Base-by-base conservation (phyloP, 1,140 invertebrate genomes). In the Planococcus citri region DNA sequence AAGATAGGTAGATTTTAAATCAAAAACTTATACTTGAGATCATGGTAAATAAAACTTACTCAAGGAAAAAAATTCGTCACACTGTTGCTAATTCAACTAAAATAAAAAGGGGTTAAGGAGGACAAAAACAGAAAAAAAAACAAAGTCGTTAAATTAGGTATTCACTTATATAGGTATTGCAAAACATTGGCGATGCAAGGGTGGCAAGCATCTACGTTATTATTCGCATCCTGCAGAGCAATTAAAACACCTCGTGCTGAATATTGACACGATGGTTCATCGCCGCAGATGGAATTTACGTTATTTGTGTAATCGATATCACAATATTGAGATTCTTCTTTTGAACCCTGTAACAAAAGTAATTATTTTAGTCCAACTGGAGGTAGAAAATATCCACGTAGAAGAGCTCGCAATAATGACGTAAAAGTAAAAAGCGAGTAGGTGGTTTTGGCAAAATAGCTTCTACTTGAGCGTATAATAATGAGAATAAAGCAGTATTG, bases 261-360 rank as follows among this genome's bases (percentile, higher is more conserved):
- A 21, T 22, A 64, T 14, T 27, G 14, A 25, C 60, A 64, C 25
- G 21, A 24, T 64, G 60, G 60, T 4, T 64, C 60, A 17, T 64
- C 22, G 25, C 22, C 60, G 20, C 60, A 64, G 10, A 64, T 64
- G 60, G 22, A 3, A 27, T 24, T 22, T 64, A 20, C 25, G 9
- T 64, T 27, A 25, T 24, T 3, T 9, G 20, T 10, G 60, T 17
- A 64, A 22, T 27, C 20, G 10, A 22, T 25, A 27, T 64, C 60
- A 27, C 60, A 64, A 9, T 10, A 64, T 64, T 25, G 10, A 24
- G 60, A 64, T 25, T 64, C 60, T 64, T 25, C 22, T 64, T 64
- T 64, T 25, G 22, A 24, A 64, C 60, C 60, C 60, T 64, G 60
- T 24, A 22, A 64, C 21, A n/a, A 58, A 58, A 58, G 51, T 58